A percentile compares a stretch with the other conserved stretches of the same genome.
Conservation (phyloP, 2,888 invertebrate genomes). For the Osedax frankpressi region DNA sequence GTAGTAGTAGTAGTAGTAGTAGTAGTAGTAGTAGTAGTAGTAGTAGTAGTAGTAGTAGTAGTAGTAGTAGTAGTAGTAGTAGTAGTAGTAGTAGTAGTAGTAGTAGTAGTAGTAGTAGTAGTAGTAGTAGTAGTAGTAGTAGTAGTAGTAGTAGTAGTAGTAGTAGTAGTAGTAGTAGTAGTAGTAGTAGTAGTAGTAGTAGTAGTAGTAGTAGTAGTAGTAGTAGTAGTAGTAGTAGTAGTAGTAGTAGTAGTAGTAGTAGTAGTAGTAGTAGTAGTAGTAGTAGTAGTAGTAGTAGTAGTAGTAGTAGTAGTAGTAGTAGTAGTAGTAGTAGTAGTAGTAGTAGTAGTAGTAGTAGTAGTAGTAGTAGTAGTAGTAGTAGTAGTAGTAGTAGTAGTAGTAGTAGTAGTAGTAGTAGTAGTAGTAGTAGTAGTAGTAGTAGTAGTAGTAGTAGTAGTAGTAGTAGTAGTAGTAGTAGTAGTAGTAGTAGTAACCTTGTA, state of each 20-base stretch:
- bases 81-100: conserved; percentile 14
- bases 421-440: conserved; percentile 13
- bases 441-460: conserved; percentile 14
- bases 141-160: conserved; percentile 11
- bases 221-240: conserved; percentile 14
- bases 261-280: conserved; percentile 12
- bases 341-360: conserved; percentile 11
- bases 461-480: conserved; percentile 14
- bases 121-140: conserved; percentile 12
- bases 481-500: no score
- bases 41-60: conserved; percentile 13
- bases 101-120: conserved; percentile 13
- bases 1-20: conserved; percentile 14
- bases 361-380: conserved; percentile 13
- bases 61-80: conserved; percentile 13
- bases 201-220: conserved; percentile 14
- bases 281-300: conserved; percentile 13
- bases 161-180: conserved; percentile 11
- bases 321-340: conserved; percentile 13
- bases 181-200: conserved; percentile 11
- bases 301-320: conserved; percentile 8
- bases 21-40: conserved; percentile 14
- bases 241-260: conserved; percentile 10
- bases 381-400: conserved; percentile 14
- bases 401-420: conserved; percentile 13